Base-by-base conservation (phyloP, 2,113 vertebrate genomes). In the Pachyramphus minor region DNA sequence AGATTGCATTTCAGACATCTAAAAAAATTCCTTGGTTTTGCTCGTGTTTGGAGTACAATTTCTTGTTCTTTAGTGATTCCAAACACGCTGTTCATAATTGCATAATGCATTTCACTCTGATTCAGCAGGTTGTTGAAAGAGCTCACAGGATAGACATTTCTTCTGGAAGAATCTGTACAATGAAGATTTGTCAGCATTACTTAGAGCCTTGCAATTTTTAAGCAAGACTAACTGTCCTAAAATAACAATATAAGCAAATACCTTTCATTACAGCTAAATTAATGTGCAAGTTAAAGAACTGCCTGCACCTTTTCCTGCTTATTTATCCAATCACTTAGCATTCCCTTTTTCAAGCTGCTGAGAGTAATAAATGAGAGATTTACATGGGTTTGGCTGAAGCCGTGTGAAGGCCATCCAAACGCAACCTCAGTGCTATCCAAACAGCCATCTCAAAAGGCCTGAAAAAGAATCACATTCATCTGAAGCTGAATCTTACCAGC, bases 191-290 rank as follows among this genome's bases (percentile, higher is more conserved):
- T 94, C 84, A 84, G 31, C 62, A 62, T 91, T 89, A 82, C 80
- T 95, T 94, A 91, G 49, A 87, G 91, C 81, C 84, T 84, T 89
- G 77, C 58, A 91, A 96, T 89, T 95, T 95, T 90, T 64, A 66
- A 92, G 71, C 69, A 76, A 62, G 28, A 84, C 91, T 84, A 82
- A 89, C 67, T 72, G 62, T 94, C 77, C 87, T 92, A 84, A 91
- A 95, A 87, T 37, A 87, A 95, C 94, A 96, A 79, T 78, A 63
- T 75, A 94, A 93, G 84, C 66, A 95, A 94, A 93, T 91, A 93
- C 25, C 42, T 92, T 95, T 92, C 77, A 87, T 68, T 94, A 45
- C 66, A 96, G n/a, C 66, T 93, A 82, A 87, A 95, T 95, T 87
- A 93, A 95, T 79, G 87, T 82, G 81, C 74, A 91, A 89, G 69